Conservation (phyloP, 2,888 invertebrate species). For the Troides aeacus region DNA sequence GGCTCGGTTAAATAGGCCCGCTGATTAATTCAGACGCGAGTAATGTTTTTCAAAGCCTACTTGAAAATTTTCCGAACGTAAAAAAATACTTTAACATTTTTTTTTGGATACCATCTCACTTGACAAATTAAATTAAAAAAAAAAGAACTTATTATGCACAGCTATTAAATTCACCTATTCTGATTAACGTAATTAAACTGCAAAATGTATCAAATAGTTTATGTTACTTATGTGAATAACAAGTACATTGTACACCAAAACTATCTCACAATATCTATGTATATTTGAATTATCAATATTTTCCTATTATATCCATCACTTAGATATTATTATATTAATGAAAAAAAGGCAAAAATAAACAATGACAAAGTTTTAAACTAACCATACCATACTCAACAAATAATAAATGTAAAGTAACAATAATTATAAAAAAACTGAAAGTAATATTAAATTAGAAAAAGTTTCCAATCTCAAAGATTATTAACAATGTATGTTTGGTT, state of each 20-base stretch:
- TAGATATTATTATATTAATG: not conserved
- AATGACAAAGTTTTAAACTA: not conserved
- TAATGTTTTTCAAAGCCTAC: constrained; percentile 20
- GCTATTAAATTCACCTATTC: not conserved
- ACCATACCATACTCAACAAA: not conserved
- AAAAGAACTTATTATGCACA: not conserved
- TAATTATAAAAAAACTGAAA: not conserved
- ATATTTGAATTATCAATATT: too few species aligned
- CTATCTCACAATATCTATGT: too few species aligned
- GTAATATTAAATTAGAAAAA: not conserved
- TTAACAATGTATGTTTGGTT: not conserved
- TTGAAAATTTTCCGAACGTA: constrained; percentile 13
- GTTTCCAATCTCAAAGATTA: not conserved
- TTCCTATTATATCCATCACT: too few species aligned
- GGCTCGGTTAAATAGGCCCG: constrained; percentile 33
- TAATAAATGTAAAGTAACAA: not conserved
- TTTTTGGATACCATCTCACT: constrained; percentile 2
- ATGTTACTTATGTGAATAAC: too few species aligned
- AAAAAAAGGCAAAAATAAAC: not conserved
- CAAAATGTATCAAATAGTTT: too few species aligned
- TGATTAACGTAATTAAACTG: not conserved
- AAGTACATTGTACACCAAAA: too few species aligned
- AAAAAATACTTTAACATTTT: constrained; percentile 4
- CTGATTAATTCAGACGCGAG: constrained; percentile 28
- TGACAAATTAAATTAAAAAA: constrained; percentile 15